A percentile compares a stretch with the other conserved stretches of the same genome.
Evolutionary conservation across 2,113 vertebrate genomes (phyloP).

Genomic region (Rattus norvegicus): GRCr8 NC_086039.1:34577001-34577500

Average conservation of each 20-base stretch:
- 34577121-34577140: neutral
- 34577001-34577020: neutral
- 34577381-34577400: neutral
- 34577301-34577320: conserved; percentile 33
- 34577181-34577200: neutral
- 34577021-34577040: too few species aligned
- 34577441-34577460: neutral
- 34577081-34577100: too few species aligned
- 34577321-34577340: neutral
- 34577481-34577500: neutral
- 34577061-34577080: too few species aligned
- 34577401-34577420: neutral
- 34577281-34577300: neutral
- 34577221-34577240: neutral
- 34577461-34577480: neutral
- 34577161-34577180: neutral
- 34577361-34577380: neutral
- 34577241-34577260: neutral
- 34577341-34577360: neutral
- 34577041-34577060: too few species aligned
- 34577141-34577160: neutral
- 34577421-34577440: conserved; percentile 33
- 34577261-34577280: neutral
- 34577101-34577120: neutral
- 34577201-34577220: neutral